phyloP scores from a whole-genome alignment of 2,888 invertebrate species.

The Bombylius major region DNA sequence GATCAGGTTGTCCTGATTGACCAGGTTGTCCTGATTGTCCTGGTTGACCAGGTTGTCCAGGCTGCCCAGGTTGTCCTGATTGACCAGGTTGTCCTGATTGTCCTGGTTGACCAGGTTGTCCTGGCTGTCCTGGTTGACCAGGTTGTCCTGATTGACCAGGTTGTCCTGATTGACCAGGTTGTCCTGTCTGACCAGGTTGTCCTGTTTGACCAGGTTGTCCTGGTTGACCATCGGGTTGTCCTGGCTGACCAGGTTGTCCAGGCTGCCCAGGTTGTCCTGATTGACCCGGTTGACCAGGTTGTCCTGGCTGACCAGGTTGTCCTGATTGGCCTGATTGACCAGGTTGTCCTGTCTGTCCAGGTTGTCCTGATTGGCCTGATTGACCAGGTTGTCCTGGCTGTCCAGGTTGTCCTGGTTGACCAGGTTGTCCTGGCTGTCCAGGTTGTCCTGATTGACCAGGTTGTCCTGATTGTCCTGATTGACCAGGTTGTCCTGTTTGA shows the following conservation, averaged over 20 bases:
- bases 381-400: slow-evolving; percentile 1
- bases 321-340: not conserved
- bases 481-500: not conserved
- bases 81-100: not conserved
- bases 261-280: not conserved
- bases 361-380: slow-evolving; percentile 1
- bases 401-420: not conserved
- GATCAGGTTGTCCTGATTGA: not conserved
- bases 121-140: not conserved
- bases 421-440: not conserved
- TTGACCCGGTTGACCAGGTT: not conserved
- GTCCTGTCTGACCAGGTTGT: not conserved
- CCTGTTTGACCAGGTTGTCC: slow-evolving; percentile 15
- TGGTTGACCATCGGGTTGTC: slow-evolving; percentile 1
- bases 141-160: not conserved
- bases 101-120: not conserved
- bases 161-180: not conserved
- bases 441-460: not conserved
- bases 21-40: not conserved
- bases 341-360: not conserved
- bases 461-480: no score
- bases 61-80: not conserved
- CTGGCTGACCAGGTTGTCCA: not conserved
- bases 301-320: not conserved
- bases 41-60: not conserved